A percentile compares a stretch with the other conserved stretches of the same genome.
Conservation (phyloP, 2,888 invertebrate species). For the Willowsia nigromaculata region DNA sequence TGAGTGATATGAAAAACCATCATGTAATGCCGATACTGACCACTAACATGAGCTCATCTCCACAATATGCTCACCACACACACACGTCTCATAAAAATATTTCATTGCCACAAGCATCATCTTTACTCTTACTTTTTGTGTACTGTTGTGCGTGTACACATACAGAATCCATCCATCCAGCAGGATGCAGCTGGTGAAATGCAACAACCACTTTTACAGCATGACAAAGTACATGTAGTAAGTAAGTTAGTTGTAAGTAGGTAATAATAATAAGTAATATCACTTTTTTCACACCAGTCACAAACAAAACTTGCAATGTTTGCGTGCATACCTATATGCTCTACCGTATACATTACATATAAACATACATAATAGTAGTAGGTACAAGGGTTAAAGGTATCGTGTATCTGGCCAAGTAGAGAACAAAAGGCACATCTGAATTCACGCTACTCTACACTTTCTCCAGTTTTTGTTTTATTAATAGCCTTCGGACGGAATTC, state of each 20-base stretch:
- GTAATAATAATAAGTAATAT: conserved; percentile 24
- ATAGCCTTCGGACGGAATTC: conserved; percentile 67
- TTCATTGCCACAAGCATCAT: neutral
- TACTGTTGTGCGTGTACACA: neutral
- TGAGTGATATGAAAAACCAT: conserved; percentile 18
- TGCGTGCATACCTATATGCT: neutral
- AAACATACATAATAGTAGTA: no score
- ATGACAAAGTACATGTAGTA: conserved; percentile 14
- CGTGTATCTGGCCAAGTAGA: neutral
- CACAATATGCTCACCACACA: conserved; percentile 22
- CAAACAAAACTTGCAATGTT: conserved; percentile 3
- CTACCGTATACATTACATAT: neutral
- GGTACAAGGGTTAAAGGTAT: no score
- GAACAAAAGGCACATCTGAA: conserved; percentile 1
- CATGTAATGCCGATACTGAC: neutral
- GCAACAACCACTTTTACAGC: conserved; percentile 30
- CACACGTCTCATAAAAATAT: conserved; percentile 13
- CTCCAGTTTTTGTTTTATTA: conserved; percentile 55
- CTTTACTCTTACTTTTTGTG: neutral
- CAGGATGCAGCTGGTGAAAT: conserved; percentile 26
- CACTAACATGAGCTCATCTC: neutral
- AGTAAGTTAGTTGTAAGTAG: conserved; percentile 10
- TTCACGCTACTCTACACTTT: neutral
- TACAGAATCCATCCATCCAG: conserved; percentile 6
- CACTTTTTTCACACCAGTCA: conserved; percentile 21